Conservation (phyloP, 2,797 vertebrate genomes). For the Hozukius guyotensis region DNA sequence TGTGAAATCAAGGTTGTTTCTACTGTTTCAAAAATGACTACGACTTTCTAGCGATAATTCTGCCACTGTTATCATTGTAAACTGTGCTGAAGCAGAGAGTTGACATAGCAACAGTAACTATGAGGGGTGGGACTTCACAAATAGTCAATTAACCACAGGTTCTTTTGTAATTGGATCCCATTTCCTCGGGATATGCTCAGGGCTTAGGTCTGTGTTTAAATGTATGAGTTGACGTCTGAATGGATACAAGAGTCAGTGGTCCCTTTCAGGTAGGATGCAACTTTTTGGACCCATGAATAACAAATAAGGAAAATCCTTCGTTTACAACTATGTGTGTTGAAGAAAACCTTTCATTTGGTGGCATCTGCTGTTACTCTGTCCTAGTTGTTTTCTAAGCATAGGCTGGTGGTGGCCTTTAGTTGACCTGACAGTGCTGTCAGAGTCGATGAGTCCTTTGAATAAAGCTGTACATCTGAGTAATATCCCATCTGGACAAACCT, state of each 20-base stretch:
- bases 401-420: conserved; percentile 65
- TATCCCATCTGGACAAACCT: conserved; percentile 70
- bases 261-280: conserved; percentile 28
- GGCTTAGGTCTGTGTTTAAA: conserved; percentile 9
- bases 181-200: not conserved
- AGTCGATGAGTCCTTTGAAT: conserved; percentile 64
- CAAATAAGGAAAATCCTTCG: conserved; percentile 30
- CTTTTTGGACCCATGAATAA: conserved; percentile 37
- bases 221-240: conserved; percentile 2
- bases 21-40: not conserved
- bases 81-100: not conserved
- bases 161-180: not conserved
- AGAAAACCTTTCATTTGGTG: conserved; percentile 12
- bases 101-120: not conserved
- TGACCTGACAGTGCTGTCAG: conserved; percentile 72
- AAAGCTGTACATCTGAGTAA: conserved; percentile 75
- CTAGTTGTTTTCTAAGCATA: conserved; percentile 40
- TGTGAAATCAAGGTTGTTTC: not conserved
- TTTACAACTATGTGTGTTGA: not conserved
- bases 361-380: conserved; percentile 27
- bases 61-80: not conserved
- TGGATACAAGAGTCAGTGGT: conserved; percentile 13
- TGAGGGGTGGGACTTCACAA: not conserved
- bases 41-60: not conserved
- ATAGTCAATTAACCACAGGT: not conserved